Conservation (phyloP, 2,797 vertebrate species). For the Takifugu rubripes region DNA sequence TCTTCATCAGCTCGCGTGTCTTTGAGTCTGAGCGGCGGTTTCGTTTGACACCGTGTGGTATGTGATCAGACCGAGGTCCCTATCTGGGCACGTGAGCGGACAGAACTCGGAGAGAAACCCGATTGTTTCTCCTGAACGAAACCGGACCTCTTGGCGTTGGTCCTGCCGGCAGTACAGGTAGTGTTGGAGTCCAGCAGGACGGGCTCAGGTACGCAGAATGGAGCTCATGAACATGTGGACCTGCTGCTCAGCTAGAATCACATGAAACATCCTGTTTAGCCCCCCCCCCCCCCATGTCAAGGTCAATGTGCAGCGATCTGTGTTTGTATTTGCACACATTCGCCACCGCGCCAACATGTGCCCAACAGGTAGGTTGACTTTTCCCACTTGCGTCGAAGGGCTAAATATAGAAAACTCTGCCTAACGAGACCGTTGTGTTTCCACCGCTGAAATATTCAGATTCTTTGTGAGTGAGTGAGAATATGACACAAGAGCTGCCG, state of each 20-base stretch:
- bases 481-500: conserved; percentile 36
- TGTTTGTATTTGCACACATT: conserved; percentile 35
- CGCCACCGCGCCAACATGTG: conserved; percentile 1
- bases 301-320: conserved; percentile 72
- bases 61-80: conserved; percentile 50
- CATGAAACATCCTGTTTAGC: conserved; percentile 76
- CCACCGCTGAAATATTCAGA: conserved; percentile 63
- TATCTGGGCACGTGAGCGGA: conserved; percentile 35
- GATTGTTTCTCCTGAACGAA: conserved; percentile 74
- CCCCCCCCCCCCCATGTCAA: conserved; percentile 77
- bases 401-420: conserved; percentile 59
- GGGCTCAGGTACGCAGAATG: no score
- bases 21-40: conserved; percentile 17
- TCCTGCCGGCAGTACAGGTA: conserved; percentile 36
- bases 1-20: conserved; percentile 41
- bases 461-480: conserved; percentile 52
- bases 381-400: conserved; percentile 16
- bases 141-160: conserved; percentile 62
- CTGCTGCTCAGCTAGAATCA: conserved; percentile 15
- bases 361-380: conserved; percentile 57
- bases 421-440: conserved; percentile 61
- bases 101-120: conserved; percentile 60
- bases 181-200: neutral
- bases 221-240: no score
- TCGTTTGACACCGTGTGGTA: conserved; percentile 42